These are phyloP conservation scores for Hycleus phaleratus DNA, from an alignment of 1,140 invertebrate species.

Conservation along the genomic window DNA sequence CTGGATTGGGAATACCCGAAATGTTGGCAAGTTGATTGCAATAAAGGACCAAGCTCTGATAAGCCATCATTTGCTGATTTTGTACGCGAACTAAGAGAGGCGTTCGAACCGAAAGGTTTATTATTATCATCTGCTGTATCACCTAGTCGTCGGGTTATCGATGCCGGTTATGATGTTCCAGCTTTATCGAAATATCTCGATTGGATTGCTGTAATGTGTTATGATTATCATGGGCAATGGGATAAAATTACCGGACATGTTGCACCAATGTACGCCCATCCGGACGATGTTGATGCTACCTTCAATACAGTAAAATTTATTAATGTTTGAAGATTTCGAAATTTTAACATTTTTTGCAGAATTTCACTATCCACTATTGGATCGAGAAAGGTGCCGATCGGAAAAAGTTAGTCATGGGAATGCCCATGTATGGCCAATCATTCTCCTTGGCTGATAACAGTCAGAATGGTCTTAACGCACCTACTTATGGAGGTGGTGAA, in stretches of 20 bases:
- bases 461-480: slow-evolving; percentile 56
- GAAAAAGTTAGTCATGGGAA: slow-evolving; percentile 69
- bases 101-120: slow-evolving; percentile 46
- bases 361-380: slow-evolving; percentile 78
- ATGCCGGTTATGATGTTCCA: slow-evolving; percentile 65
- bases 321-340: background rate
- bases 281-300: slow-evolving; percentile 62
- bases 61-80: slow-evolving; percentile 48
- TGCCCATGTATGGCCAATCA: slow-evolving; percentile 78
- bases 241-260: slow-evolving; percentile 84
- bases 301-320: slow-evolving; percentile 60
- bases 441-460: slow-evolving; percentile 60
- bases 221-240: slow-evolving; percentile 87
- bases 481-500: slow-evolving; percentile 64
- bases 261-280: slow-evolving; percentile 68
- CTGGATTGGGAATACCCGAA: slow-evolving; percentile 70
- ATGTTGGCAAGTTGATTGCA: slow-evolving; percentile 59
- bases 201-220: slow-evolving; percentile 86
- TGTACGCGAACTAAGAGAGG: slow-evolving; percentile 48
- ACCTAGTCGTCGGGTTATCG: slow-evolving; percentile 47
- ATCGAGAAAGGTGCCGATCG: slow-evolving; percentile 64
- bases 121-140: slow-evolving; percentile 52
- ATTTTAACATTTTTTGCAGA: slow-evolving; percentile 42
- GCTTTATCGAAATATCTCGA: slow-evolving; percentile 62
- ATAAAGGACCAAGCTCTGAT: slow-evolving; percentile 49